Evolutionary conservation across 2,797 vertebrate species (phyloP), one percentile per base, ranked within the genome.

Genomic region (Phoebastria nigripes): DNA sequence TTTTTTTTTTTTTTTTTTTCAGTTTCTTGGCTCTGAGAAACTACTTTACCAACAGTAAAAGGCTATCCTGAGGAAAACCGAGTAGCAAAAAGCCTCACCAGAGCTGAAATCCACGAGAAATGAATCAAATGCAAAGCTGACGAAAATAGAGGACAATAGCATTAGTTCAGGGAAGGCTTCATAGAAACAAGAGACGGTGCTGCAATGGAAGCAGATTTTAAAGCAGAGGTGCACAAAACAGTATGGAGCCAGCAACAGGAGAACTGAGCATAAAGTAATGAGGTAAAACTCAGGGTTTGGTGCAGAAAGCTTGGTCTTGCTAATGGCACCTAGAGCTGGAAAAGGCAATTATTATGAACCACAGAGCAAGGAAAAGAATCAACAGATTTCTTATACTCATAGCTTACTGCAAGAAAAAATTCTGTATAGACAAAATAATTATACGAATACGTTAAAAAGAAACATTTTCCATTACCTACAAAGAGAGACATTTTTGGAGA

Each of bases 401-500:
- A 78, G 65, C 39, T 63, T 76, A 71, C 58, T 18, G 47, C 37
- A 80, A 76, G 47, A 73, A 67, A 76, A 74, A 74, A 49, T 4
- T 37, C 54, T 15, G 6, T 21, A 44, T 8, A 63, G 74, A 61
- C 67, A 74, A 70, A 69, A 65, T 56, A 82, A 79, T 12, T 58
- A 4, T 29, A 84, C 67, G 59, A 83, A 67, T 42, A 85, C 2
- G 1, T 59, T 55, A 44, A 84, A 84, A 84, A 76, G 63, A 58
- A 67, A 46, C 70, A 85, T 56, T 84, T 95, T 95, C 92, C 92
- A 85, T 78, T 78, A 82, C 37, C 47, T 85, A 66, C 66, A 62
- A 5, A 49, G 70, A 77, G n/a, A 87, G 41, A 73, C 39, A 59
- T 77, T 92, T 94, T 70, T 78, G 21, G 71, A 74, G 76, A 79